These are phyloP conservation scores for Neolamprologus hecqui DNA, from an alignment of 2,113 vertebrate species.

Conservation along the genomic window DNA sequence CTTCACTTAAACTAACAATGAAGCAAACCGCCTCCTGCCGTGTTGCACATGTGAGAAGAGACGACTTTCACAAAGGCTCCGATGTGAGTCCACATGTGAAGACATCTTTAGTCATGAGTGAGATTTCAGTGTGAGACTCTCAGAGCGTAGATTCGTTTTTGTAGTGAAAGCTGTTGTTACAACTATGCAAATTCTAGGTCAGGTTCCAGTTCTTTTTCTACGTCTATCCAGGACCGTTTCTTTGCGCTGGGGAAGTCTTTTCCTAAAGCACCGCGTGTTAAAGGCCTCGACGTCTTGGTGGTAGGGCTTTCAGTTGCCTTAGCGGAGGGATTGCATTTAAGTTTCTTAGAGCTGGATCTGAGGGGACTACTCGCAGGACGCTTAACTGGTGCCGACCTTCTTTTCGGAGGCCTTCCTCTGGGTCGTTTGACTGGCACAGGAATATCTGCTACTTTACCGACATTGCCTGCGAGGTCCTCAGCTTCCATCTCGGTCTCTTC, in stretches of 20 bases:
- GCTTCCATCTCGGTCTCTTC: fast-evolving
- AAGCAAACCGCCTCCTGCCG: background rate
- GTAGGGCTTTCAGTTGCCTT: background rate
- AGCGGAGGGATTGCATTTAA: background rate
- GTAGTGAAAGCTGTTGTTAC: background rate
- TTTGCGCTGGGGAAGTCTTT: constrained; percentile 65
- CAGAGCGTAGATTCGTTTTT: background rate
- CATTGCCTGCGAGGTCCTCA: fast-evolving
- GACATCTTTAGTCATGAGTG: background rate
- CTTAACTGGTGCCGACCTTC: fast-evolving
- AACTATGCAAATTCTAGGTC: constrained; percentile 17
- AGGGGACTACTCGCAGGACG: background rate
- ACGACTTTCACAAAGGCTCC: background rate
- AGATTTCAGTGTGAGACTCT: background rate
- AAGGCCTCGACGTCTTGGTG: background rate
- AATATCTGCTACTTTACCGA: fast-evolving
- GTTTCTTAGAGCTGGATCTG: background rate
- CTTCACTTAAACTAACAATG: background rate
- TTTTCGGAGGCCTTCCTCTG: constrained; percentile 40
- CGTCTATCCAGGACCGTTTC: constrained; percentile 59
- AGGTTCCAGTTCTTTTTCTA: constrained; percentile 50
- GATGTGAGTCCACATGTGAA: background rate
- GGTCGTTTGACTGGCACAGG: background rate
- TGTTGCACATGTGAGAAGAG: fast-evolving
- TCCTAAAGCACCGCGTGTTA: constrained; percentile 49